Evolutionary conservation across 2,113 vertebrate species (phyloP).

Genomic region (Aegotheles bennettii): DNA sequence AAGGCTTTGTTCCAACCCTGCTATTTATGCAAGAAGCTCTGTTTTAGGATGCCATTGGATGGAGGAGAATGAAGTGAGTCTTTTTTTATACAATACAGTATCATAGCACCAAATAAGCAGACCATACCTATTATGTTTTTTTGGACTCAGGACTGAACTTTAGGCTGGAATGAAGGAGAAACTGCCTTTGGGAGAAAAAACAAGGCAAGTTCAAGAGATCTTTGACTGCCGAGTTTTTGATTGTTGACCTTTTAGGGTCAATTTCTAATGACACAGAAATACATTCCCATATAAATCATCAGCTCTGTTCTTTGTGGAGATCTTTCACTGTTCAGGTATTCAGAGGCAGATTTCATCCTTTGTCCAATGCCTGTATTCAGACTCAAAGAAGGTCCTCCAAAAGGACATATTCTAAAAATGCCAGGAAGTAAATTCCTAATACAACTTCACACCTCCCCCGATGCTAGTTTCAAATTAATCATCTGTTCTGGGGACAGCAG

Average conservation of each 20-base stretch:
- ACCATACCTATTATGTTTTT: background rate
- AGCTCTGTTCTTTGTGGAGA: background rate
- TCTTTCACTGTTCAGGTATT: background rate
- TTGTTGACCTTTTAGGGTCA: background rate
- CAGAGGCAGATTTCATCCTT: background rate
- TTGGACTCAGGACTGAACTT: background rate
- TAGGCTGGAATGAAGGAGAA: background rate
- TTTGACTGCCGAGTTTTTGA: background rate
- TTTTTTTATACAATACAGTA: background rate
- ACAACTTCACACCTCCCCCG: background rate
- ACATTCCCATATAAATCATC: background rate
- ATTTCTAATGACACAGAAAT: background rate
- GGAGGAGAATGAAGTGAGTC: background rate
- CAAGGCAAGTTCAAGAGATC: background rate
- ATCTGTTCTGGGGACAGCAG: conserved; percentile 11
- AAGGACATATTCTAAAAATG: background rate
- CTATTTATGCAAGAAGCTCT: background rate
- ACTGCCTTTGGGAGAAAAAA: background rate
- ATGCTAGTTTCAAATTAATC: conserved; percentile 24
- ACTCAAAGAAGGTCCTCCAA: background rate
- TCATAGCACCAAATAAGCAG: background rate
- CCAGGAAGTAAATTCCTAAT: background rate
- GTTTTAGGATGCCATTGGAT: background rate
- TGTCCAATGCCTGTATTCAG: background rate
- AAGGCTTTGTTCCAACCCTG: background rate